Base-by-base conservation (phyloP, 1,140 invertebrate species). In the Luehdorfia chinensis region DNA sequence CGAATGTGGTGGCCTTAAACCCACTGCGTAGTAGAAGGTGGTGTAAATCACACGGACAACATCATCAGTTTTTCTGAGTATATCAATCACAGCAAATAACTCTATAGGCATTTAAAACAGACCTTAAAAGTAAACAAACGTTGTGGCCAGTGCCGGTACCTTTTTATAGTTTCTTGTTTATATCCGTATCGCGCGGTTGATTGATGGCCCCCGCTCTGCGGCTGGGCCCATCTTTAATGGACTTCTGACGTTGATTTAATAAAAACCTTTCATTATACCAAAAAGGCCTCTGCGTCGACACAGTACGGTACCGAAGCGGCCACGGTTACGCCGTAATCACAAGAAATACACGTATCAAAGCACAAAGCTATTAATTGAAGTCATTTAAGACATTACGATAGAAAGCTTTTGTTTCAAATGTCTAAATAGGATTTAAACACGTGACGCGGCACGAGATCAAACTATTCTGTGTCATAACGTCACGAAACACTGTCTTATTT, bases 241-340 rank as follows among this genome's bases (percentile, higher is more conserved):
- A 75, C 59, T 68, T 68, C 66, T 81, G 78, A 83, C 78, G 66
- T 83, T 85, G 81, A 83, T 85, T 85, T 78, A 85, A 85, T 85
- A 85, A 80, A 69, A 79, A 81, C 81, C 78, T 75, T 79, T 76
- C 71, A 80, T 85, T 83, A 83, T 63, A 53, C 52, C 65, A 70
- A 74, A 63, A 68, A 61, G 66, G 50, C 62, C 55, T 50, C 61
- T 62, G 68, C 71, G 66, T 75, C 70, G 66, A 62, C 57, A 55
- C 43, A 58, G 48, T 43, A 21, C 55, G 47, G 43, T 50, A 49
- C 52, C 54, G 47, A 54, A 55, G 19, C 34, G 47, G 55, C 51
- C 55, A 70, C 45, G 57, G 59, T 73, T 66, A 55, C 63, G 52
- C 51, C 32, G 59, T 74, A 71, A 80, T 77, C 73, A 83, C 53